Percentiles rank a stretch among this genome's conserved stretches.
Evolutionary conservation across 2,888 invertebrate genomes (phyloP).

Genomic region (Onchidella celtica): DNA sequence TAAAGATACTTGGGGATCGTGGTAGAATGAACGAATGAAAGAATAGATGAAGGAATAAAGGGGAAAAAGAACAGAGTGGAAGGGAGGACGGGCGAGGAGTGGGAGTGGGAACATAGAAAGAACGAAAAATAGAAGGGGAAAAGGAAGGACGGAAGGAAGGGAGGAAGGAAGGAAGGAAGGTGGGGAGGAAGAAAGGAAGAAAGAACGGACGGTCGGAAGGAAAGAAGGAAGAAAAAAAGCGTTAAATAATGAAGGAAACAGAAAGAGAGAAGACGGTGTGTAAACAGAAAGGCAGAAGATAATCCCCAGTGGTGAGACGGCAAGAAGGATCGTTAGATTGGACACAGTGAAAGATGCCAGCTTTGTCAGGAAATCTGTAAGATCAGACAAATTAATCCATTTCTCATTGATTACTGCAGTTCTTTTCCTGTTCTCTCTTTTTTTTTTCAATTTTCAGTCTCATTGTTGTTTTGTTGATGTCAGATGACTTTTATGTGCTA

Average conservation of each 20-base stretch:
- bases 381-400: neutral
- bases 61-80: neutral
- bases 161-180: slow-evolving; percentile 18
- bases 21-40: too few relatives aligned
- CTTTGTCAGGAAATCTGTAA: neutral
- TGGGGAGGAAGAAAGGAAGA: slow-evolving; percentile 13
- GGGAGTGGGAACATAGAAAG: slow-evolving; percentile 5
- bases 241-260: neutral
- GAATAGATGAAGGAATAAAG: too few relatives aligned
- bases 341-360: neutral
- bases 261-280: neutral
- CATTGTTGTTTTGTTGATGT: too few relatives aligned
- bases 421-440: too few relatives aligned
- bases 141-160: neutral
- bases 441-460: too few relatives aligned
- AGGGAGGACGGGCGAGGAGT: neutral
- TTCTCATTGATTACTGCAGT: too few relatives aligned
- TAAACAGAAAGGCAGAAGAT: neutral
- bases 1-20: too few relatives aligned
- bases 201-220: neutral
- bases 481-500: too few relatives aligned
- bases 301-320: neutral
- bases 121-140: neutral
- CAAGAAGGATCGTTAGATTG: neutral
- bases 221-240: neutral